Evolutionary conservation across 1,140 invertebrate genomes (phyloP).

Genomic region (Calycopis cecrops): DNA sequence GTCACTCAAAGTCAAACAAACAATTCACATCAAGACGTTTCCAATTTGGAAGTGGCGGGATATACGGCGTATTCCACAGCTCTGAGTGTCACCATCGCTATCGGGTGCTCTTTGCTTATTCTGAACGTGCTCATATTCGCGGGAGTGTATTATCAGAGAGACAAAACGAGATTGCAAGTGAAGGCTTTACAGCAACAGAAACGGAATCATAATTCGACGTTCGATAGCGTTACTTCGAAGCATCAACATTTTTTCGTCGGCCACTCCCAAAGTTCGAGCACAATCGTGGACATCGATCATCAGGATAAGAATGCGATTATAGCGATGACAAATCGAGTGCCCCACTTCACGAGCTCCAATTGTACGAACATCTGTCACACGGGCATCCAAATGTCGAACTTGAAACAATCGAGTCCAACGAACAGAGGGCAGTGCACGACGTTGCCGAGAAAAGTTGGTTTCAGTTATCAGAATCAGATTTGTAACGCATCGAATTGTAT

Average conservation of each 20-base stretch:
- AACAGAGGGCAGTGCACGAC: constrained; percentile 79
- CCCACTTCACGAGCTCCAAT: constrained; percentile 66
- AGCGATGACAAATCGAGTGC: constrained; percentile 75
- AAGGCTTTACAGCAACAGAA: constrained; percentile 83
- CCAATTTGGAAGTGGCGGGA: constrained; percentile 86
- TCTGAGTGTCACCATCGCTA: constrained; percentile 90
- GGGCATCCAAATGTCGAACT: constrained; percentile 77
- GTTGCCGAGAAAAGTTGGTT: constrained; percentile 78
- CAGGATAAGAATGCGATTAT: constrained; percentile 82
- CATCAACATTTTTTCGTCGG: constrained; percentile 81
- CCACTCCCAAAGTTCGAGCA: constrained; percentile 81
- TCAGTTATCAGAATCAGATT: constrained; percentile 70
- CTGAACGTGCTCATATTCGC: constrained; percentile 92
- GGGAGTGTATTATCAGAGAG: constrained; percentile 90
- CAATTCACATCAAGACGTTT: constrained; percentile 77
- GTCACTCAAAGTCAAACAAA: constrained; percentile 66
- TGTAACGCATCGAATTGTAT: constrained; percentile 74
- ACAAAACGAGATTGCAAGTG: constrained; percentile 88
- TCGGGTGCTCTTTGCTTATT: constrained; percentile 90
- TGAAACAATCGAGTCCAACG: constrained; percentile 76
- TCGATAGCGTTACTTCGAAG: constrained; percentile 79
- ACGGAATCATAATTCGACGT: constrained; percentile 82
- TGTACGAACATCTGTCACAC: constrained; percentile 76
- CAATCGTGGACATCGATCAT: constrained; percentile 88
- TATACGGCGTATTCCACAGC: constrained; percentile 89